phyloP scores from a whole-genome alignment of 2,113 vertebrate genomes.

The Leuciscus idus region DNA sequence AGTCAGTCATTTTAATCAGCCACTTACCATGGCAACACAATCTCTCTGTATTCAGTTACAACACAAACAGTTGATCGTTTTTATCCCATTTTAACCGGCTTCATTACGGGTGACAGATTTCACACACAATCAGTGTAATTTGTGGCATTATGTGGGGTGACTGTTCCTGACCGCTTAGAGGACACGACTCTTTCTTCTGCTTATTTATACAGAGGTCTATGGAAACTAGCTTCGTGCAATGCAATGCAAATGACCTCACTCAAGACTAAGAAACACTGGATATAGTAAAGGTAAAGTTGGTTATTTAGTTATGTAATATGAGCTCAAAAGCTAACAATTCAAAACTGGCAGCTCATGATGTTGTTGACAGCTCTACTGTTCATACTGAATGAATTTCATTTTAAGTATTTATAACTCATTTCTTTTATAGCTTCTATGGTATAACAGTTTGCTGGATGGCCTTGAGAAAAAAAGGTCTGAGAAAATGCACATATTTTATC shows the following conservation, averaged over 20 bases:
- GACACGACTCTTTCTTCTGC: background rate
- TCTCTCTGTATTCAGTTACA: background rate
- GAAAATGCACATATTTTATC: constrained; percentile 42
- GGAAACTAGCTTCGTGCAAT: background rate
- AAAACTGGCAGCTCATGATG: constrained; percentile 3
- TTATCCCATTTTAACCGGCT: background rate
- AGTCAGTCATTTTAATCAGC: background rate
- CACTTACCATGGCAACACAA: background rate
- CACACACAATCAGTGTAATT: constrained; percentile 28
- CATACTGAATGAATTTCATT: constrained; percentile 1
- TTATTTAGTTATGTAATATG: background rate
- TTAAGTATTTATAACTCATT: constrained; percentile 2
- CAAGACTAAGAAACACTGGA: background rate
- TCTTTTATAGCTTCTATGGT: background rate
- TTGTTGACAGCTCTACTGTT: constrained; percentile 1
- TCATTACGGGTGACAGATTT: constrained; percentile 25
- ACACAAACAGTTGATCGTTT: background rate
- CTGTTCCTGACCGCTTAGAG: background rate
- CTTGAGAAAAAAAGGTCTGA: background rate
- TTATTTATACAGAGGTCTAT: background rate
- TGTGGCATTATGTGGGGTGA: constrained; percentile 3
- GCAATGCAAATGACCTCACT: constrained; percentile 1
- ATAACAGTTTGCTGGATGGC: background rate
- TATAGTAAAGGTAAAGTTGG: background rate
- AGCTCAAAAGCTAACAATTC: background rate